phyloP scores from a whole-genome alignment of 1,140 invertebrate species.

The Antheraea pernyi region DNA sequence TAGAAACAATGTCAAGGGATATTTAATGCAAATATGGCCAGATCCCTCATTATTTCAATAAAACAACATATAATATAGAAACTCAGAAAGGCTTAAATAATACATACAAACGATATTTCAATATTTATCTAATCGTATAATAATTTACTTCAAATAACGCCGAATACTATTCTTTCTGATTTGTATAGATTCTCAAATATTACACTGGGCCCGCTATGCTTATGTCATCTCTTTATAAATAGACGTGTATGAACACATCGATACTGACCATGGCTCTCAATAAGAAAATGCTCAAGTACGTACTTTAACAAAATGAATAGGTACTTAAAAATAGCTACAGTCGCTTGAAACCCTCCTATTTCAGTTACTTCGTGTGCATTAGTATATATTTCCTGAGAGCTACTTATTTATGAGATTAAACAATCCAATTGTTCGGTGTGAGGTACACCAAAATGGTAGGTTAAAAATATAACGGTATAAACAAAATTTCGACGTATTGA shows the following conservation, averaged over 20 bases:
- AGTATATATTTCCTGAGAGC: constrained; percentile 29
- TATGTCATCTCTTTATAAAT: constrained; percentile 47
- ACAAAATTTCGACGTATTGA: no score
- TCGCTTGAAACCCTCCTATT: constrained; percentile 31
- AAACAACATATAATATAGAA: no score
- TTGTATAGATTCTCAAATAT: background rate
- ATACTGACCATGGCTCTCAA: constrained; percentile 24
- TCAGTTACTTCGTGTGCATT: constrained; percentile 34
- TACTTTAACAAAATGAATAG: constrained; percentile 37
- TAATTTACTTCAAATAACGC: background rate
- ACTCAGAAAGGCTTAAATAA: no score
- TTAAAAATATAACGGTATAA: background rate
- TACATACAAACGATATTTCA: no score
- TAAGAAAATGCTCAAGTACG: constrained; percentile 32
- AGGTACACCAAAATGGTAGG: constrained; percentile 16
- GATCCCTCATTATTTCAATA: no score
- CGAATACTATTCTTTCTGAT: background rate
- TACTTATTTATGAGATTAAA: constrained; percentile 28
- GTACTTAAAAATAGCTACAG: constrained; percentile 46
- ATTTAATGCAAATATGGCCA: no score
- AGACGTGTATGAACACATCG: constrained; percentile 30
- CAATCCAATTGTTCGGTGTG: constrained; percentile 26
- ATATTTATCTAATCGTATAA: background rate
- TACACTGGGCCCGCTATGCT: constrained; percentile 10
- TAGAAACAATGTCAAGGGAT: no score